Conservation (phyloP, 2,888 invertebrate species). For the Synanthedon vespiformis region DNA sequence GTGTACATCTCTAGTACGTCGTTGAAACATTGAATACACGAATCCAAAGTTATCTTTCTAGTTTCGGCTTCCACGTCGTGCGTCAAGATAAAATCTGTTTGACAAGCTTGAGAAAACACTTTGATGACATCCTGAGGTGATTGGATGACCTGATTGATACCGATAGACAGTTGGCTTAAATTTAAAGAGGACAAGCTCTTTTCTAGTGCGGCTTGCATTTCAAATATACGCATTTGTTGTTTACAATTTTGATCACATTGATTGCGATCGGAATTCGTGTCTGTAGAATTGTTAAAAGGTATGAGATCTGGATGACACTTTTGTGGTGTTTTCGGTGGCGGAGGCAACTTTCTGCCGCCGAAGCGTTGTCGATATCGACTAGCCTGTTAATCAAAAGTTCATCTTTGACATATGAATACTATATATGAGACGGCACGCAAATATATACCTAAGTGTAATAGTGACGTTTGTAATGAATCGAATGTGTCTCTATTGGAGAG, state of each 20-base stretch:
- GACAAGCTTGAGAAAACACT: constrained; percentile 50
- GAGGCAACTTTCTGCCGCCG: constrained; percentile 47
- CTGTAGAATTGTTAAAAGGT: constrained; percentile 20
- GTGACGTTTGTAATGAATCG: neutral
- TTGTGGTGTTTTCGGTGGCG: constrained; percentile 33
- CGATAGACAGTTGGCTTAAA: constrained; percentile 40
- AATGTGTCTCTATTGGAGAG: neutral
- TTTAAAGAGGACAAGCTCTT: constrained; percentile 48
- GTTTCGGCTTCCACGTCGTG: constrained; percentile 53
- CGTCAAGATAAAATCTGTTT: constrained; percentile 50
- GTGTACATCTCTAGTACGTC: constrained; percentile 46
- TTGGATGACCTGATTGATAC: constrained; percentile 46
- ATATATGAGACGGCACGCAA: neutral
- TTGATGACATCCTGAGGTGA: constrained; percentile 44
- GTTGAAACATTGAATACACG: constrained; percentile 40
- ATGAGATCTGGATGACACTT: constrained; percentile 40
- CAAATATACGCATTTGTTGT: constrained; percentile 37
- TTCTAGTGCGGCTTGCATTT: constrained; percentile 57
- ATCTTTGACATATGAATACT: neutral
- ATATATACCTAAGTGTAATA: neutral
- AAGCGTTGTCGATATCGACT: constrained; percentile 57
- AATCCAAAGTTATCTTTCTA: constrained; percentile 47
- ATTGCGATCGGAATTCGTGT: constrained; percentile 13
- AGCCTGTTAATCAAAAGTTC: constrained; percentile 54
- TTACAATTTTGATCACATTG: constrained; percentile 37